Conservation (phyloP, 2,888 invertebrate genomes). For the Gymnocheta viridis region DNA sequence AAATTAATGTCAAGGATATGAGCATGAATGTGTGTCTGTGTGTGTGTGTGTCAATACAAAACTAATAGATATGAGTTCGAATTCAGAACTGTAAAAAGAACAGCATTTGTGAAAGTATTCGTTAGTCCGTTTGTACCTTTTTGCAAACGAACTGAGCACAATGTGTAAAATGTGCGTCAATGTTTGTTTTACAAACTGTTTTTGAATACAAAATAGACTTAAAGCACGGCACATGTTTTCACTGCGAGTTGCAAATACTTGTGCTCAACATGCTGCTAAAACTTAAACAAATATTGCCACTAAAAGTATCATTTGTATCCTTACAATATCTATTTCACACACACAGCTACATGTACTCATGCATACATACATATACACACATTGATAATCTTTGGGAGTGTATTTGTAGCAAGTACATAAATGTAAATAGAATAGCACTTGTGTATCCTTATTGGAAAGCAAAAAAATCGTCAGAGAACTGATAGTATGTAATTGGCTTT, state of each 20-base stretch:
- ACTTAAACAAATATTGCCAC: conserved; percentile 18
- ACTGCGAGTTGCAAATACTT: conserved; percentile 29
- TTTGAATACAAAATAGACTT: conserved; percentile 67
- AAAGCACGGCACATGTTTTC: conserved; percentile 63
- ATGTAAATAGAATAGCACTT: conserved; percentile 22
- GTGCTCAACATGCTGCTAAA: conserved; percentile 23
- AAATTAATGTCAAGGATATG: not conserved
- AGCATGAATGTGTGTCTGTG: too few species aligned
- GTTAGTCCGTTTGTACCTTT: conserved; percentile 36
- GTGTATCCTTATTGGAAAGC: conserved; percentile 28
- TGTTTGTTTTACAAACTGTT: conserved; percentile 64
- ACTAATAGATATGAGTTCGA: conserved; percentile 27
- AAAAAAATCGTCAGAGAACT: conserved; percentile 31
- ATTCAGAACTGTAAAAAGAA: conserved; percentile 25
- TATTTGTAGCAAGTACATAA: conserved; percentile 25
- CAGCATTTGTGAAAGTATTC: conserved; percentile 41
- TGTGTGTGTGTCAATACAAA: conserved; percentile 20
- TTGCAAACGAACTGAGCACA: conserved; percentile 24
- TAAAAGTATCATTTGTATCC: conserved; percentile 43
- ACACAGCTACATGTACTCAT: not conserved
- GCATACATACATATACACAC: not conserved
- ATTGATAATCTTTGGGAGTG: conserved; percentile 28
- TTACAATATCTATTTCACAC: not conserved
- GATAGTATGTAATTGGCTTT: conserved; percentile 65
- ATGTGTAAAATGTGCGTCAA: conserved; percentile 59